Base-by-base conservation (phyloP, 2,888 invertebrate species). In the Gari tellinella region DNA sequence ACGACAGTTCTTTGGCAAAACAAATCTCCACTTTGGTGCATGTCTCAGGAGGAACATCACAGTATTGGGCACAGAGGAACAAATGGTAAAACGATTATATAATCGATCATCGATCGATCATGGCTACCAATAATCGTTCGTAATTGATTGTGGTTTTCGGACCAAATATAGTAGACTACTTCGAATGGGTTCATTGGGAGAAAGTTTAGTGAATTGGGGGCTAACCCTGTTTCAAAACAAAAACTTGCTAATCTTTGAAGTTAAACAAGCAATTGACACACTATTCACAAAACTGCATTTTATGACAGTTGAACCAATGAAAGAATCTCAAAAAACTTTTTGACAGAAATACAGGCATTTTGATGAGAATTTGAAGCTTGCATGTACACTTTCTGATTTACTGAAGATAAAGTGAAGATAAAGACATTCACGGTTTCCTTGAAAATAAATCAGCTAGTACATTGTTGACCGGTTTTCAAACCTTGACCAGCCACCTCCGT, bases 161-260 rank as follows among this genome's bases (percentile, higher is more conserved):
- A n/a, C n/a, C n/a, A n/a, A n/a, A n/a, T n/a, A n/a, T n/a, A n/a
- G n/a, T n/a, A n/a, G n/a, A n/a, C n/a, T n/a, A n/a, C n/a, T n/a
- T n/a, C n/a, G n/a, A n/a, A n/a, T n/a, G n/a, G n/a, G n/a, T n/a
- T n/a, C n/a, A n/a, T n/a, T n/a, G n/a, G n/a, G n/a, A n/a, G n/a
- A n/a, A n/a, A n/a, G n/a, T n/a, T n/a, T n/a, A n/a, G n/a, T n/a
- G n/a, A n/a, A n/a, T n/a, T n/a, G n/a, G n/a, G n/a, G n/a, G n/a
- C n/a, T n/a, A n/a, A 38, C 46, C 15, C 25, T 72, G 37, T 72
- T 66, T 63, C 72, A 66, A 46, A 61, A 17, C 4, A 72, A 66
- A 51, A 63, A 62, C 43, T 38, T 72, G 48, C 23, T 72, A 23
- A 66, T 72, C 12, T 67, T 72, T 57, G 56, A 56, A 40, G 62